Evolutionary conservation across 2,113 vertebrate species (phyloP), one percentile per base, ranked within the genome.

Genomic region (Scatophagus argus): DNA sequence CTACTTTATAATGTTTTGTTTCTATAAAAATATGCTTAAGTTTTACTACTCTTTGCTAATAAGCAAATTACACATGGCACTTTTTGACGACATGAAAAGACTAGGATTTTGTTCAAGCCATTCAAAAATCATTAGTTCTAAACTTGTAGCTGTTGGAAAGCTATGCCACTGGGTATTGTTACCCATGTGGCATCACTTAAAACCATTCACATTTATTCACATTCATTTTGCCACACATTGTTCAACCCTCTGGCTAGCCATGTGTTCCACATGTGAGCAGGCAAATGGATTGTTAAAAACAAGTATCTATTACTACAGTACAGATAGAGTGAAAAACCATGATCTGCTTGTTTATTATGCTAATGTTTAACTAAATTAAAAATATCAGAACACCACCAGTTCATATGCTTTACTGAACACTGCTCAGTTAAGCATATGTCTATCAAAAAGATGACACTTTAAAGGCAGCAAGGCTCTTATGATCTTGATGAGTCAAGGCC

Each of bases 101-200:
- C 17, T 17, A 11, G 38, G 0, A 25, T 11, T 61, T 41, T 9
- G 16, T 19, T 27, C 6, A 43, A 17, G 23, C 2, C 14, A 16
- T 39, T 41, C 23, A 41, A 62, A 65, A 21, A 46, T 13, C 7
- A 39, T 19, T 31, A 8, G 6, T 38, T 38, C 2, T 54, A 7
- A 56, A 46, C 43, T 39, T 44, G 32, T 19, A 47, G 32, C 32
- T 77, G 36, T 29, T 59, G 3, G 31, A 47, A 14, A 51, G 17
- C 11, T 44, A 51, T 27, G 60, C 10, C 36, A 41, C 8, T 21
- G 16, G 17, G n/a, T 51, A 19, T 19, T 73, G 36, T 63, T 81
- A 62, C 44, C 59, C 77, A 64, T 52, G 74, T 78, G 69, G 31
- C 36, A 64, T 78, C 43, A 56, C 17, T 74, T 74, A 52, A n/a